phyloP scores from a whole-genome alignment of 2,797 vertebrate genomes.

The Phoebastria nigripes region DNA sequence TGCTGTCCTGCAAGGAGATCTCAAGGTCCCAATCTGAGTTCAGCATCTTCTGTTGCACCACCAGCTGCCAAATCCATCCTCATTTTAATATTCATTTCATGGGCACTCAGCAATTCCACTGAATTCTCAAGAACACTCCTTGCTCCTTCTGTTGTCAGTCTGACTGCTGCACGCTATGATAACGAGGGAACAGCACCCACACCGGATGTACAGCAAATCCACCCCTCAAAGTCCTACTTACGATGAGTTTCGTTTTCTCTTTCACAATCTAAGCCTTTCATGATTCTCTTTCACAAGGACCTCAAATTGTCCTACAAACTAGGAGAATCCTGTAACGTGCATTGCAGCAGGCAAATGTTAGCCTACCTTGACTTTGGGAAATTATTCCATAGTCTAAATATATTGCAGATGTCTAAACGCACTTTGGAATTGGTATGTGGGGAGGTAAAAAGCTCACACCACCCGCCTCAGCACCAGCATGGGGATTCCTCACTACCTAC shows the following conservation, averaged over 20 bases:
- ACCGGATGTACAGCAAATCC: neutral
- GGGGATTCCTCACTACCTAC: neutral
- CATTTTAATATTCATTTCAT: neutral
- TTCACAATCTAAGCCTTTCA: neutral
- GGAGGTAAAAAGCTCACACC: neutral
- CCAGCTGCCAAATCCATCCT: neutral
- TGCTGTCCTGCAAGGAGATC: neutral
- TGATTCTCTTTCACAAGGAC: neutral
- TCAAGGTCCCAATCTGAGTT: neutral
- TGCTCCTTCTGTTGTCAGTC: neutral
- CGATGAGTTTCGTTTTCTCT: neutral
- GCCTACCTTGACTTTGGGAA: neutral
- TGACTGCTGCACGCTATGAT: fast-evolving
- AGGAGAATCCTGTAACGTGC: fast-evolving
- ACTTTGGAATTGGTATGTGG: neutral
- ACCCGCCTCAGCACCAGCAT: neutral
- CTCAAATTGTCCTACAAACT: neutral
- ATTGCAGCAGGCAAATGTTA: neutral
- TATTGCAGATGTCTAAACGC: neutral
- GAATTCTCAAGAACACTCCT: neutral
- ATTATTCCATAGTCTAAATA: neutral
- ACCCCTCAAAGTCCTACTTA: neutral
- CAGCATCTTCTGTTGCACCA: neutral
- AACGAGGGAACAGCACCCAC: neutral
- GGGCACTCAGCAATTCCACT: neutral